Evolutionary conservation across 2,888 invertebrate genomes (phyloP).

Genomic region (Lordiphosa fenestrarum): DNA sequence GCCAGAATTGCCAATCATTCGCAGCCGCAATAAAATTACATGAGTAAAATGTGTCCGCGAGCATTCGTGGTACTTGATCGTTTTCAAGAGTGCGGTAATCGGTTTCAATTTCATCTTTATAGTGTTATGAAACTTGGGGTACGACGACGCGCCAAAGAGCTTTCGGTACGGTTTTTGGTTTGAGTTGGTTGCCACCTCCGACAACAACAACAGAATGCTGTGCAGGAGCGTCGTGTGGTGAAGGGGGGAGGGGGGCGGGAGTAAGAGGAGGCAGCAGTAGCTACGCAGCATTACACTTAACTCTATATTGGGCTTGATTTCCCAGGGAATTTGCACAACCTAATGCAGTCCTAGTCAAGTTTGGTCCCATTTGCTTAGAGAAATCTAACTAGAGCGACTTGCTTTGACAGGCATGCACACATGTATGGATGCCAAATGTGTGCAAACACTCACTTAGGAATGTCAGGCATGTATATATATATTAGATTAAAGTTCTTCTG

Average conservation of each 20-base stretch:
- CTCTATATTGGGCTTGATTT: no score
- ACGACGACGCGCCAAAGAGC: conserved; percentile 35
- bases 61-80: conserved; percentile 74
- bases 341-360: no score
- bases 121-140: conserved; percentile 70
- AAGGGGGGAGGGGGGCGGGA: not conserved
- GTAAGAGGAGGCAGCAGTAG: no score
- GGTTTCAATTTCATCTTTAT: conserved; percentile 77
- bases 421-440: no score
- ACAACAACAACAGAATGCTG: conserved; percentile 23
- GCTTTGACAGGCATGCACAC: no score
- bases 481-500: no score
- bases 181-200: conserved; percentile 35
- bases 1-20: conserved; percentile 75
- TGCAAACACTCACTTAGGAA: no score
- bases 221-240: not conserved
- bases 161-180: conserved; percentile 23
- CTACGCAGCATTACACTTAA: no score
- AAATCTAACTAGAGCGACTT: no score
- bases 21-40: conserved; percentile 75
- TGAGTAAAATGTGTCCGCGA: conserved; percentile 77
- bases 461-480: no score
- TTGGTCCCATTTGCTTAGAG: no score
- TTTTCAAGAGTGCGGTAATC: conserved; percentile 77
- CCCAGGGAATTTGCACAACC: no score